phyloP scores from a whole-genome alignment of 1,140 invertebrate genomes.

The Eumeta japonica region DNA sequence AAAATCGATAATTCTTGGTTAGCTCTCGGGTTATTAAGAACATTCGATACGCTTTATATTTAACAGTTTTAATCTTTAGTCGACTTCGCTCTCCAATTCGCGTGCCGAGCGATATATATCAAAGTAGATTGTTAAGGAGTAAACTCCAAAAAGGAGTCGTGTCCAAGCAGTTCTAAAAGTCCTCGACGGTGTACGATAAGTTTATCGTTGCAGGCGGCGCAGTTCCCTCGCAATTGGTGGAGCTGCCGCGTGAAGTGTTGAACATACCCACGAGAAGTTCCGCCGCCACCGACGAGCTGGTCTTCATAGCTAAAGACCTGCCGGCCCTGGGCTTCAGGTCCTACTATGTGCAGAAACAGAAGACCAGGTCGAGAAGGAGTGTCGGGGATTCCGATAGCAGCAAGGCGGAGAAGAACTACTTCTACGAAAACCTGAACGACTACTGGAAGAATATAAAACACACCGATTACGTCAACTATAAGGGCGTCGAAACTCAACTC shows the following conservation, averaged over 20 bases:
- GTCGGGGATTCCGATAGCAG: not conserved
- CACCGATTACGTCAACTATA: too few species aligned
- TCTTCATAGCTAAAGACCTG: conserved; percentile 62
- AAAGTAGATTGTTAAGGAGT: too few species aligned
- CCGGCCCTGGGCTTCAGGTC: conserved; percentile 65
- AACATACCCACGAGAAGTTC: conserved; percentile 68
- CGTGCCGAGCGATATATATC: too few species aligned
- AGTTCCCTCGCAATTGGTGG: not conserved
- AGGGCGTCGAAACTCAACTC: too few species aligned
- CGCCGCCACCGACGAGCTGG: conserved; percentile 61
- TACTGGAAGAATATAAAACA: conserved; percentile 24
- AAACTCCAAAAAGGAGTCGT: too few species aligned
- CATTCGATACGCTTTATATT: too few species aligned
- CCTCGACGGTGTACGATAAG: not conserved
- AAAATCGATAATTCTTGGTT: too few species aligned
- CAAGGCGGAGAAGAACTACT: conserved; percentile 17
- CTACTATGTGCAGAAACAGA: conserved; percentile 53
- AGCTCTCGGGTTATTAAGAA: too few species aligned
- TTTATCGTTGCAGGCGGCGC: not conserved
- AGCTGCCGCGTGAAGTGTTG: too few species aligned
- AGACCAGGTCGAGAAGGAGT: conserved; percentile 14
- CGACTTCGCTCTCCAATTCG: too few species aligned
- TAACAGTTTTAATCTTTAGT: too few species aligned
- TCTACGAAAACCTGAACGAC: conserved; percentile 20
- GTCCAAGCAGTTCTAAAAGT: too few species aligned